Percentiles rank a stretch among this genome's conserved stretches.
These are phyloP conservation scores for Prosopocoilus inquinatus DNA, from an alignment of 2,888 invertebrate genomes.

Conservation along the genomic window DNA sequence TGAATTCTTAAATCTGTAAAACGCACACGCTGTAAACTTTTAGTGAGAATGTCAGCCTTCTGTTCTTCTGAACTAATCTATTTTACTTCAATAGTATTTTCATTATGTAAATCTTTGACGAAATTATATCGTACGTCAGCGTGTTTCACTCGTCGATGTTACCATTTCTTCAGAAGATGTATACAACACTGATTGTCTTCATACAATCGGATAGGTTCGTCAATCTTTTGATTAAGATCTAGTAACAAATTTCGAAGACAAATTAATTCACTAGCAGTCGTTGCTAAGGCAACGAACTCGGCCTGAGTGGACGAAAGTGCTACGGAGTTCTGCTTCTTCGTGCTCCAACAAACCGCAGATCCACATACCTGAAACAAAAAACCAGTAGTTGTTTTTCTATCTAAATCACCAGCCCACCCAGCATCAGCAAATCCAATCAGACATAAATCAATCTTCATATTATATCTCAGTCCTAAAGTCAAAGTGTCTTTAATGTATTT, in stretches of 20 bases:
- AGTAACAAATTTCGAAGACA: slow-evolving; percentile 21
- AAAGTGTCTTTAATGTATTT: slow-evolving; percentile 22
- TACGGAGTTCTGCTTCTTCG: slow-evolving; percentile 33
- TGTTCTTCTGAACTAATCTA: no score
- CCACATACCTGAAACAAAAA: slow-evolving; percentile 15
- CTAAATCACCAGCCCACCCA: slow-evolving; percentile 30
- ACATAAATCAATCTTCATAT: neutral
- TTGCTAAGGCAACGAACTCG: slow-evolving; percentile 31
- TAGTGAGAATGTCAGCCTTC: no score
- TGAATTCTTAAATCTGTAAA: no score
- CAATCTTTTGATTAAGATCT: neutral
- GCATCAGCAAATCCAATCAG: slow-evolving; percentile 29
- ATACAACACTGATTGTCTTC: slow-evolving; percentile 7
- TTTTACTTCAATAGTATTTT: no score
- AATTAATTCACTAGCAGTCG: slow-evolving; percentile 13
- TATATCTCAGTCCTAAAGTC: slow-evolving; percentile 15
- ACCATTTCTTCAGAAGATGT: neutral
- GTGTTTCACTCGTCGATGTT: neutral
- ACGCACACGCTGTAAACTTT: no score
- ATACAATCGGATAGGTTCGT: neutral
- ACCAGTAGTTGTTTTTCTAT: slow-evolving; percentile 33
- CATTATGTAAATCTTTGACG: no score
- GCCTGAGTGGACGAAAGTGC: slow-evolving; percentile 36
- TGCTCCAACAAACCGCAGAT: slow-evolving; percentile 24
- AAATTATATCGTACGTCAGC: slow-evolving; percentile 1